These are phyloP conservation scores for Plebejus argus DNA, from an alignment of 2,888 invertebrate species.

Conservation along the genomic window DNA sequence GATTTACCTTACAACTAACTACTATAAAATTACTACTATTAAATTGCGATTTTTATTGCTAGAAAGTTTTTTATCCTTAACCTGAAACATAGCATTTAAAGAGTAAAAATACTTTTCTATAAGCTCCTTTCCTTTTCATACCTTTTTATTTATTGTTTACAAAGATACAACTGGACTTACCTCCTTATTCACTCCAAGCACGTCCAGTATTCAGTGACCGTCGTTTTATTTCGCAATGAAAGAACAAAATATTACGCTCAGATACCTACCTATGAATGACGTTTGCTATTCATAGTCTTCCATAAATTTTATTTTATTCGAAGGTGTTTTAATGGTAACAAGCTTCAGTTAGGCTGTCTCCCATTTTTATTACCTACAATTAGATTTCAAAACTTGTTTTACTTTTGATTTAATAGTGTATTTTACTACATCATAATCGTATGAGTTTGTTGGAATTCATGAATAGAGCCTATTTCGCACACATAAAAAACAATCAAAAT, in stretches of 20 bases:
- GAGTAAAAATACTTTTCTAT: not conserved
- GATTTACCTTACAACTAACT: too few relatives aligned
- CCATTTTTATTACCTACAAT: not conserved
- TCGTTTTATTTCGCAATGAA: constrained; percentile 42
- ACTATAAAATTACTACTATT: too few relatives aligned
- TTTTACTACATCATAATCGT: too few relatives aligned
- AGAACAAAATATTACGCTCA: constrained; percentile 45
- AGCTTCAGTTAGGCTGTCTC: not conserved
- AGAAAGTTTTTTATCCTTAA: not conserved
- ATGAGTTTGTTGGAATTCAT: too few relatives aligned
- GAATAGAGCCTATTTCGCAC: too few relatives aligned
- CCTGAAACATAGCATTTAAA: not conserved
- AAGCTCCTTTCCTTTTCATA: not conserved
- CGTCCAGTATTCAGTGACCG: constrained; percentile 54
- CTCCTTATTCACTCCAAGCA: constrained; percentile 47
- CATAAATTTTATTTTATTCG: not conserved
- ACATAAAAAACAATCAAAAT: too few relatives aligned
- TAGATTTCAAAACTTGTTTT: not conserved
- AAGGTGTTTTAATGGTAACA: not conserved
- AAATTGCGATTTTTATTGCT: not conserved
- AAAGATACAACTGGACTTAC: not conserved
- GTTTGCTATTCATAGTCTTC: constrained; percentile 14
- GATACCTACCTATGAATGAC: constrained; percentile 38
- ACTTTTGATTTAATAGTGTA: too few relatives aligned
- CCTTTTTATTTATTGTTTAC: constrained; percentile 13